phyloP scores from a whole-genome alignment of 2,113 vertebrate species.

The Callopanchax toddi region DNA sequence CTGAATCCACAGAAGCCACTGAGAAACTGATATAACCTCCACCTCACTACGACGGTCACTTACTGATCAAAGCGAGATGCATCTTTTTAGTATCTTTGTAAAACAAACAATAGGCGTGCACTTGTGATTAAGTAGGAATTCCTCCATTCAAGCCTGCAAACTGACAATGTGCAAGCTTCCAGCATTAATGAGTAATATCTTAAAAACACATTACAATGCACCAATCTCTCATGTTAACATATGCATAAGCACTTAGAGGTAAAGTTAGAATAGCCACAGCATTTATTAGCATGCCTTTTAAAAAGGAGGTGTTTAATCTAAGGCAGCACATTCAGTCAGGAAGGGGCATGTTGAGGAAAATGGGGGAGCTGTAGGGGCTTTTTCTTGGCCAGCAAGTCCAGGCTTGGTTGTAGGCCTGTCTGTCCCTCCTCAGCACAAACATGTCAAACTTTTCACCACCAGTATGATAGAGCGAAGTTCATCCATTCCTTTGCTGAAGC shows the following conservation, averaged over 20 bases:
- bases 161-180: not conserved
- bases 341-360: conserved; percentile 56
- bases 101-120: not conserved
- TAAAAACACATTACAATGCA: too few species aligned
- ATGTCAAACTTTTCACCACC: conserved; percentile 78
- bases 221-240: too few species aligned
- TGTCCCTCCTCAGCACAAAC: conserved; percentile 74
- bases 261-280: not conserved
- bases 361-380: conserved; percentile 64
- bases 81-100: not conserved
- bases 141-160: not conserved
- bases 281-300: not conserved
- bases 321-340: conserved; percentile 57
- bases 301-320: conserved; percentile 3
- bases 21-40: not conserved
- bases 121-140: not conserved
- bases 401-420: conserved; percentile 77
- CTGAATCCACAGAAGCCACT: too few species aligned
- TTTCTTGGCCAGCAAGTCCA: conserved; percentile 78
- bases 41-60: not conserved
- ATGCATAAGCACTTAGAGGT: too few species aligned
- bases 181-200: not conserved
- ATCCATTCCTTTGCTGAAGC: conserved; percentile 44
- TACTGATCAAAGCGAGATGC: not conserved
- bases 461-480: conserved; percentile 46